phyloP scores from a whole-genome alignment of 2,888 invertebrate species.

The Heliconius charithonia region DNA sequence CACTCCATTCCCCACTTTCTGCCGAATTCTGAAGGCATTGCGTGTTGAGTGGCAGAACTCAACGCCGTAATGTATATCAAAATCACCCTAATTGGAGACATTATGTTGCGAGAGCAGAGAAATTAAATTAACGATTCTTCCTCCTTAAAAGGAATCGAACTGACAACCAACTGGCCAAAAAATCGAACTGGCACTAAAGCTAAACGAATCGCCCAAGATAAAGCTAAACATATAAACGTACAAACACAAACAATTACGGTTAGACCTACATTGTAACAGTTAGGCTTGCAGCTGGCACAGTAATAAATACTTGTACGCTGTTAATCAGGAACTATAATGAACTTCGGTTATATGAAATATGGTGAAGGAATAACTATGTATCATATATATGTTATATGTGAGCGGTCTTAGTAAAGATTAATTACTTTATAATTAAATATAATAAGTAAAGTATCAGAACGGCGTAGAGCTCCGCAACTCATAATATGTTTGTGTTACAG shows the following conservation, averaged over 20 bases:
- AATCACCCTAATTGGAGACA: no score
- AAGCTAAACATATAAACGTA: neutral
- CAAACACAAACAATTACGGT: neutral
- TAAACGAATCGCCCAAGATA: neutral
- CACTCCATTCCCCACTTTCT: no score
- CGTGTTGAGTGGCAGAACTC: no score
- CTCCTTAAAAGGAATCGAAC: neutral
- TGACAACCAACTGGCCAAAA: neutral
- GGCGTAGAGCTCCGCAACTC: neutral
- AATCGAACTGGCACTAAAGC: neutral
- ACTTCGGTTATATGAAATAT: conserved; percentile 8
- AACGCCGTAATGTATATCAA: no score
- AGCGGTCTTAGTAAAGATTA: neutral
- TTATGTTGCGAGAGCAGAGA: neutral
- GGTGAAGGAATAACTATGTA: neutral
- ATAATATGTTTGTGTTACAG: neutral
- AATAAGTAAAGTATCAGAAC: no score
- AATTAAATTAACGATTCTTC: neutral
- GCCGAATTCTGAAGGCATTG: no score
- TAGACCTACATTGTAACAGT: neutral
- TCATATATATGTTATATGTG: neutral
- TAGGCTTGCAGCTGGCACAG: conserved; percentile 14
- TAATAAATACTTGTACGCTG: conserved; percentile 14
- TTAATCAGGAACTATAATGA: conserved; percentile 17
- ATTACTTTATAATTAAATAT: neutral